Evolutionary conservation across 2,113 vertebrate species (phyloP).

Genomic region (Dromaius novaehollandiae): DNA sequence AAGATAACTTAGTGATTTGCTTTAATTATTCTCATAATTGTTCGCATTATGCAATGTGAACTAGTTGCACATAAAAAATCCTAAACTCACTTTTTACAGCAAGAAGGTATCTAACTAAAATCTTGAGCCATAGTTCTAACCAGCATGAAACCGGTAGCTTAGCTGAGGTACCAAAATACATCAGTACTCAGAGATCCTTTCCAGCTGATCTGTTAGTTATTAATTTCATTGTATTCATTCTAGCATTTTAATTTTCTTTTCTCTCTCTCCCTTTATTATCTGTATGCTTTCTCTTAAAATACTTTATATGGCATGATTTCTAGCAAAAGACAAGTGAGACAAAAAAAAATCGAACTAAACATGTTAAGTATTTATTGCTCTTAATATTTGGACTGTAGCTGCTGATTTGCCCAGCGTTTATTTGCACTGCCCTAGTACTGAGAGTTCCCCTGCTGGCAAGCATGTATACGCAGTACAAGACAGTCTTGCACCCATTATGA

Average conservation of each 20-base stretch:
- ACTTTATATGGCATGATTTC: neutral
- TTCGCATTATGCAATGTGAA: conserved; percentile 10
- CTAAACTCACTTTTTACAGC: neutral
- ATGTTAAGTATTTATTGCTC: neutral
- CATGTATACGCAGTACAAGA: neutral
- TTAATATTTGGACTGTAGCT: neutral
- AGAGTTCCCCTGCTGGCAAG: neutral
- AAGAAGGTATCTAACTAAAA: neutral
- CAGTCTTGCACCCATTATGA: neutral
- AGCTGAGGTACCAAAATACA: neutral
- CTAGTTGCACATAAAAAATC: neutral
- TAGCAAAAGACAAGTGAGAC: neutral
- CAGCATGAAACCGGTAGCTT: neutral
- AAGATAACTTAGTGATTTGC: conserved; percentile 43
- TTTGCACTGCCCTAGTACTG: neutral
- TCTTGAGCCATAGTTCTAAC: neutral
- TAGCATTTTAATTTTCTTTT: neutral
- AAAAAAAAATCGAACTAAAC: neutral
- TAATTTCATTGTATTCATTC: neutral
- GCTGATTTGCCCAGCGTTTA: neutral
- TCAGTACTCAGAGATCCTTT: neutral
- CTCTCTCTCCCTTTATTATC: neutral
- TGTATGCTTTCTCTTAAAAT: neutral
- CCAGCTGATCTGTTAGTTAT: neutral
- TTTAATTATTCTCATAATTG: conserved; percentile 41